Conservation (phyloP, 1,140 invertebrate species). For the Aphaenogaster ashmeadi region DNA sequence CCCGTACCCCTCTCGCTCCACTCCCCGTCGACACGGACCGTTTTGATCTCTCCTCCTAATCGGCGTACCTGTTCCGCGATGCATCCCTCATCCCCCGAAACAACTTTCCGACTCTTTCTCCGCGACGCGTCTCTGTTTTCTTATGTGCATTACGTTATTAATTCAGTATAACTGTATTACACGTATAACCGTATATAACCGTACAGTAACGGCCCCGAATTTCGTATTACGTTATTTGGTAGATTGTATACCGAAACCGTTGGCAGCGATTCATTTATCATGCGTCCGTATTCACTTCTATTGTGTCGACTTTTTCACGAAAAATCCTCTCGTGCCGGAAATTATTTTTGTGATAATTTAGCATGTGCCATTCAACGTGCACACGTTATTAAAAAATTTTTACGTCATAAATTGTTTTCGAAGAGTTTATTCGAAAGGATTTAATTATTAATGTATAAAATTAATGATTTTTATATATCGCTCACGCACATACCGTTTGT, state of each 20-base stretch:
- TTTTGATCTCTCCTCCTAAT: conserved; percentile 62
- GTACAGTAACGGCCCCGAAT: background rate
- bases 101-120: background rate
- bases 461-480: background rate
- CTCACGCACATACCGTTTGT: background rate
- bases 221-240: conserved; percentile 40
- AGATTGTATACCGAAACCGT: background rate
- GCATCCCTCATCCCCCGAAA: background rate
- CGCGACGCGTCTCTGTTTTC: conserved; percentile 8
- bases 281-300: background rate
- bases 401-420: background rate
- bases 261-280: conserved; percentile 29
- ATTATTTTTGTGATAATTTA: conserved; percentile 21
- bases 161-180: conserved; percentile 13
- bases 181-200: no score
- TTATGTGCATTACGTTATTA: conserved; percentile 46
- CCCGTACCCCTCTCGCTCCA: conserved; percentile 27
- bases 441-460: background rate
- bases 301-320: background rate
- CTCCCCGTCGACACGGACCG: conserved; percentile 39
- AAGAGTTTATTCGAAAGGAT: background rate
- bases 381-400: background rate
- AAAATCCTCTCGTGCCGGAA: background rate
- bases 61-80: conserved; percentile 51
- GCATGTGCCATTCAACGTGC: background rate